Conservation (phyloP, 2,888 invertebrate genomes). For the Auanema sp. region DNA sequence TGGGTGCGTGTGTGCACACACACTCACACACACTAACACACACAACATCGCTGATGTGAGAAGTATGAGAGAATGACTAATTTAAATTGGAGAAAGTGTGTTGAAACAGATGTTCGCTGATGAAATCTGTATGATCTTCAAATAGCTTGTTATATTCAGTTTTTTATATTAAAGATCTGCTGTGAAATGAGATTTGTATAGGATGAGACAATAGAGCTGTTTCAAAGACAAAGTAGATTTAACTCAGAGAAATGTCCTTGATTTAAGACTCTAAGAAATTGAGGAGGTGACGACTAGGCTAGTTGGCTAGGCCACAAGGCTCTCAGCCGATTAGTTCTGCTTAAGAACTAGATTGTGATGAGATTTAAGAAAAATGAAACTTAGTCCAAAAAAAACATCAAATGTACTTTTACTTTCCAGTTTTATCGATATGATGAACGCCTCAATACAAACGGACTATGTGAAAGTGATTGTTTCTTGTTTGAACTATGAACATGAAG, state of each 20-base stretch:
- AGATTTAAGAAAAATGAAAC: neutral
- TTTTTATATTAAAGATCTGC: neutral
- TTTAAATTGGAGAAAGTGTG: neutral
- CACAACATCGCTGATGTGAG: neutral
- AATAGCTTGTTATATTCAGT: neutral
- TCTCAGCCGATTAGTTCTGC: neutral
- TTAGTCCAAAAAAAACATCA: neutral
- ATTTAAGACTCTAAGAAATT: neutral
- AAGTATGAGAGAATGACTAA: neutral
- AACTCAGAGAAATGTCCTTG: neutral
- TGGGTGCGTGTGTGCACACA: neutral
- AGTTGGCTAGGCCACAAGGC: neutral
- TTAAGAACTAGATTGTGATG: conserved; percentile 3
- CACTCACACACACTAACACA: neutral
- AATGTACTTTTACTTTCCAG: conserved; percentile 68
- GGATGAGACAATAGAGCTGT: neutral
- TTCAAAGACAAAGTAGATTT: neutral
- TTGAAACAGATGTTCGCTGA: neutral
- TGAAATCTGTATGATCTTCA: neutral
- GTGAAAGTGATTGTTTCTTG: conserved; percentile 89
- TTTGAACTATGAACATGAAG: conserved; percentile 79
- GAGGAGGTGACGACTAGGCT: neutral
- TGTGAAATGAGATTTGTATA: conserved; percentile 4
- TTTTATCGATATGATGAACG: conserved; percentile 77
- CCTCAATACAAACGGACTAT: conserved; percentile 83